Conservation (phyloP, 2,888 invertebrate species). For the Nipponacmea schrenckii region DNA sequence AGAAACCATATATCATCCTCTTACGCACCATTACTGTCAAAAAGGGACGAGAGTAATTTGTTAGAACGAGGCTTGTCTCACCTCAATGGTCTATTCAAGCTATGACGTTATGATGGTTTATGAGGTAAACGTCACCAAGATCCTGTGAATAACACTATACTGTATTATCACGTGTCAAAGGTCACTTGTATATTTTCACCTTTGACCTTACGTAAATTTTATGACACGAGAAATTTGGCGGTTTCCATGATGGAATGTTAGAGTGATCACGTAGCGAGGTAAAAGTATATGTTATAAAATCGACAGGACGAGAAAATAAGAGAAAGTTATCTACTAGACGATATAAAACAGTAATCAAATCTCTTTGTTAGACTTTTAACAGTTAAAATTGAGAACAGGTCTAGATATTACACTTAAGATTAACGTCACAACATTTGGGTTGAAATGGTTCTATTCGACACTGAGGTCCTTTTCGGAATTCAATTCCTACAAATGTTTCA, state of each 20-base stretch:
- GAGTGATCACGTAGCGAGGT: neutral
- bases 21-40: neutral
- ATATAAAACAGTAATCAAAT: no score
- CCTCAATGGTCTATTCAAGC: no score
- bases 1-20: neutral
- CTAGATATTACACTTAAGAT: no score
- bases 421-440: no score
- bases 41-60: neutral
- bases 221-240: neutral
- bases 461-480: no score
- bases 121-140: neutral
- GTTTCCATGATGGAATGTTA: neutral
- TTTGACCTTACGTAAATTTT: neutral
- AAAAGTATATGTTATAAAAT: neutral
- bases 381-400: no score
- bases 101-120: neutral
- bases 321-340: no score
- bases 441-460: no score
- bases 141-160: neutral
- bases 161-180: neutral
- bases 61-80: neutral
- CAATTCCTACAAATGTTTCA: no score
- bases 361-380: no score
- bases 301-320: neutral
- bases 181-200: constrained; percentile 5